Conservation (phyloP, 2,113 vertebrate genomes). For the Onychostruthus taczanowskii region DNA sequence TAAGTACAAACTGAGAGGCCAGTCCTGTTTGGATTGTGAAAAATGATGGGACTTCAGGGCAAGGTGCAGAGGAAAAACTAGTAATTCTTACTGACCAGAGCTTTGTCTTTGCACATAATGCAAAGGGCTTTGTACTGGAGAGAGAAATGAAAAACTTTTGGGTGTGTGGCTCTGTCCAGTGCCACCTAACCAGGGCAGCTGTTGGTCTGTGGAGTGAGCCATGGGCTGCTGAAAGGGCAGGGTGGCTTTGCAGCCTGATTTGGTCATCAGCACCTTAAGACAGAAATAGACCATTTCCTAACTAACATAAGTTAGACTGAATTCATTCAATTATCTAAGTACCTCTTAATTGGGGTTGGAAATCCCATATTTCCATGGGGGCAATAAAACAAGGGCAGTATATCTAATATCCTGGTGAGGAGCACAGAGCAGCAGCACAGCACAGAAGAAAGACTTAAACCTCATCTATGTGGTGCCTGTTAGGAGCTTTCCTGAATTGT, state of each 20-base stretch:
- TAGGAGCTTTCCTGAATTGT: neutral
- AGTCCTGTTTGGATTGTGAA: neutral
- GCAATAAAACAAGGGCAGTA: neutral
- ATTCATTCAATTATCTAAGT: neutral
- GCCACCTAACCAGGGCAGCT: neutral
- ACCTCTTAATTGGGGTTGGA: neutral
- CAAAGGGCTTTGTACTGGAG: neutral
- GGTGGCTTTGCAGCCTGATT: neutral
- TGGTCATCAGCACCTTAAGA: neutral
- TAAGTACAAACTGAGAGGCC: neutral
- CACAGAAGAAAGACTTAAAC: neutral
- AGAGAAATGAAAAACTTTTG: neutral
- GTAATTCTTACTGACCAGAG: neutral
- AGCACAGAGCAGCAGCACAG: neutral
- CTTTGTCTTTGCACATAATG: neutral
- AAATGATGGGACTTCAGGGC: neutral
- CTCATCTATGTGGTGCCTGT: rapidly evolving
- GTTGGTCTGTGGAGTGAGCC: neutral
- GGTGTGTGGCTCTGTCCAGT: neutral
- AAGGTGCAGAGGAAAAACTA: neutral
- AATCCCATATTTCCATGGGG: neutral
- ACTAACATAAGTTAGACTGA: neutral
- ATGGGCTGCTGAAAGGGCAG: neutral
- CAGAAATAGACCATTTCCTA: neutral
- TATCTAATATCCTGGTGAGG: neutral